Percentiles rank a stretch among this genome's conserved stretches.
These are phyloP conservation scores for Electrophaes corylata DNA, from an alignment of 2,888 invertebrate genomes.

Conservation along the genomic window DNA sequence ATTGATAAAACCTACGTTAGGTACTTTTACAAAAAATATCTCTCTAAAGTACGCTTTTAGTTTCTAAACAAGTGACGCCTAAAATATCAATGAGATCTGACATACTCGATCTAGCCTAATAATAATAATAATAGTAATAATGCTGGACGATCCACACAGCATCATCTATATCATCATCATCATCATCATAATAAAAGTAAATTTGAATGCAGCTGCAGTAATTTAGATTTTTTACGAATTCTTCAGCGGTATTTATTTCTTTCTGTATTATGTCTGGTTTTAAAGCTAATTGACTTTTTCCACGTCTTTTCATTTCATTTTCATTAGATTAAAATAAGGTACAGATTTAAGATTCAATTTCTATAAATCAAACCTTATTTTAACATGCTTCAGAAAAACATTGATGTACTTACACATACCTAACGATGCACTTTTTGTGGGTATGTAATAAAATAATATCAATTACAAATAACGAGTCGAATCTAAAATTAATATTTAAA, in stretches of 20 bases:
- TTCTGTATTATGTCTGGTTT: not conserved
- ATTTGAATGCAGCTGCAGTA: conserved; percentile 24
- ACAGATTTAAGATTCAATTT: not conserved
- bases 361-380: not conserved
- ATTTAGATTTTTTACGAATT: not conserved
- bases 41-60: conserved; percentile 38
- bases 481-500: conserved; percentile 37
- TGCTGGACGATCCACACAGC: too few species aligned
- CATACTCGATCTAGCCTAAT: conserved; percentile 28
- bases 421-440: not conserved
- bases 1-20: conserved; percentile 9
- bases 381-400: not conserved
- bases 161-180: too few species aligned
- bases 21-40: conserved; percentile 13
- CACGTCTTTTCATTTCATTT: not conserved
- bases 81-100: conserved; percentile 68
- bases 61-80: conserved; percentile 51
- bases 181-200: too few species aligned
- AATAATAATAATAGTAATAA: too few species aligned
- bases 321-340: not conserved
- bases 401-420: not conserved
- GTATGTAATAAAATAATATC: conserved; percentile 7
- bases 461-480: conserved; percentile 8
- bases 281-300: conserved; percentile 9
- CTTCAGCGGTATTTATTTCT: not conserved